Percentiles rank a stretch among this genome's conserved stretches.
Evolutionary conservation across 2,888 invertebrate genomes (phyloP).

Genomic region (Xanthia togata): DNA sequence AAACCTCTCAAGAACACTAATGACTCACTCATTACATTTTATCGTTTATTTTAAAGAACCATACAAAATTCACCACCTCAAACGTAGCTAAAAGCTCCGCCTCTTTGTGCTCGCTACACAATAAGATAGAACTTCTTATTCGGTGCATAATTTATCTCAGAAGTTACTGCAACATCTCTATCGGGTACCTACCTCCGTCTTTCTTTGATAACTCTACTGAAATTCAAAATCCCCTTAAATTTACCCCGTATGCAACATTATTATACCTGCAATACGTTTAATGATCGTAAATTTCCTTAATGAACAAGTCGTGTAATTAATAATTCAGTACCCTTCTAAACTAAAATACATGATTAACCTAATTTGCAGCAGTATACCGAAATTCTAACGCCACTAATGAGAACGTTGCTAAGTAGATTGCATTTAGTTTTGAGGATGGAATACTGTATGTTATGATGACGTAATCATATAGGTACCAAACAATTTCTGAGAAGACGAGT

Average conservation of each 20-base stretch:
- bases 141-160: slow-evolving; percentile 47
- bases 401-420: slow-evolving; percentile 67
- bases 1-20: not conserved
- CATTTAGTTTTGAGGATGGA: slow-evolving; percentile 58
- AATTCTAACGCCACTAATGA: slow-evolving; percentile 67
- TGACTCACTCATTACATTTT: not conserved
- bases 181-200: not conserved
- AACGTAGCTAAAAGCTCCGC: slow-evolving; percentile 4
- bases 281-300: slow-evolving; percentile 66
- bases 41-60: slow-evolving; percentile 1
- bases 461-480: slow-evolving; percentile 8
- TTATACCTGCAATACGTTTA: slow-evolving; percentile 61
- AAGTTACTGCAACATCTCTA: slow-evolving; percentile 23
- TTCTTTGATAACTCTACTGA: slow-evolving; percentile 32
- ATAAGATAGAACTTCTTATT: slow-evolving; percentile 20
- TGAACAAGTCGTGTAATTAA: slow-evolving; percentile 70
- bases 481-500: not conserved
- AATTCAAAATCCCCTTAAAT: slow-evolving; percentile 3
- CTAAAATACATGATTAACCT: slow-evolving; percentile 73
- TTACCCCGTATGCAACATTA: slow-evolving; percentile 52
- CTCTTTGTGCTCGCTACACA: slow-evolving; percentile 27
- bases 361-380: slow-evolving; percentile 69
- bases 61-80: not conserved
- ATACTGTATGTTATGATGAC: slow-evolving; percentile 30
- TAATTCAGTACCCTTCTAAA: slow-evolving; percentile 69